Percentiles rank a stretch among this genome's conserved stretches.
phyloP scores from a whole-genome alignment of 2,888 invertebrate species.

The Parapristionchus giblindavisi region DNA sequence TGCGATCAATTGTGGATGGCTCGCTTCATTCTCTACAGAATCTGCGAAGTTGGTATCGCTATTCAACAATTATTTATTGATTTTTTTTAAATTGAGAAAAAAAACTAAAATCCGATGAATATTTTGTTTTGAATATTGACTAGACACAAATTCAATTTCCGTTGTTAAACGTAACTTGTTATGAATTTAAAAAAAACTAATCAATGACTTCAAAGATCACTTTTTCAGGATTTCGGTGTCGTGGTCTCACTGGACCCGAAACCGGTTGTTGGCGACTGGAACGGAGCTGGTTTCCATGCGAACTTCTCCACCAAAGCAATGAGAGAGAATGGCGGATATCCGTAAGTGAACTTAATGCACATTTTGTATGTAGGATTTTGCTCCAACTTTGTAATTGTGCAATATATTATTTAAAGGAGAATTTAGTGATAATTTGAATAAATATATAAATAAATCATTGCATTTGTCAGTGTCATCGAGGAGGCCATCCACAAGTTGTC shows the following conservation, averaged over 20 bases:
- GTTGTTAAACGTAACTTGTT: no score
- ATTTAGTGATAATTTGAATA: no score
- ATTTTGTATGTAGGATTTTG: no score
- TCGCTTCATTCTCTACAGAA: conserved; percentile 71
- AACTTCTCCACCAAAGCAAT: conserved; percentile 92
- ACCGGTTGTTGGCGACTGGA: conserved; percentile 79
- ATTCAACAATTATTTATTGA: background rate
- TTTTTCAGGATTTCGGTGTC: conserved; percentile 32
- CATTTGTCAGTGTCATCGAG: conserved; percentile 81
- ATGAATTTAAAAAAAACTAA: no score
- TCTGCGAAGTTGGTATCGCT: conserved; percentile 68
- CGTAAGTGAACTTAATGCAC: no score
- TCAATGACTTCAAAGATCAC: no score
- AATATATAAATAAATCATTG: no score
- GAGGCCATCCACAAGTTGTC: conserved; percentile 91
- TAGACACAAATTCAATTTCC: no score
- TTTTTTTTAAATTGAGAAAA: background rate
- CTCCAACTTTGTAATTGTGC: no score
- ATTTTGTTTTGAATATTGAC: no score
- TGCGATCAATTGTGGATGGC: conserved; percentile 73
- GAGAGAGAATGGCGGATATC: conserved; percentile 83
- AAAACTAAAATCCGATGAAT: background rate
- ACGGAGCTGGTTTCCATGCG: conserved; percentile 90
- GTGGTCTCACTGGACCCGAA: conserved; percentile 35
- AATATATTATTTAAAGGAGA: no score